Evolutionary conservation across 2,113 vertebrate species (phyloP).

Genomic region (Tachycineta bicolor): DNA sequence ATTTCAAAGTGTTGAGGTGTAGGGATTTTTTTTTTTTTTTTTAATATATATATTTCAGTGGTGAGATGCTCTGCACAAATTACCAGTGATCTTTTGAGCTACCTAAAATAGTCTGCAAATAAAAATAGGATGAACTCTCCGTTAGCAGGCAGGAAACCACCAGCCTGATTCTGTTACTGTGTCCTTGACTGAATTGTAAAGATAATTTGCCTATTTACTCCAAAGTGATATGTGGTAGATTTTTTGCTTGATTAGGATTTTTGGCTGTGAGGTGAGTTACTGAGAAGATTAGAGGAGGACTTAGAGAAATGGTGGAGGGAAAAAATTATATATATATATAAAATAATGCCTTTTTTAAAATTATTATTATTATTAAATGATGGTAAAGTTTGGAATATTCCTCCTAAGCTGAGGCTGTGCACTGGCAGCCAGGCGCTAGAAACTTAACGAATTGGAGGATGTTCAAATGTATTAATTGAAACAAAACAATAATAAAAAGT

Average conservation of each 20-base stretch:
- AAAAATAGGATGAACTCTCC: neutral
- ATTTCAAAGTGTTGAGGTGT: neutral
- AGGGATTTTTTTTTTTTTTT: neutral
- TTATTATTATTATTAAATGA: no score
- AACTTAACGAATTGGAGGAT: neutral
- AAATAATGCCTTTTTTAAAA: no score
- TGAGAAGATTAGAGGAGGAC: neutral
- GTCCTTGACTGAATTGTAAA: neutral
- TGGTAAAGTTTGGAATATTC: neutral
- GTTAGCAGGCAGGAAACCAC: conserved; percentile 30
- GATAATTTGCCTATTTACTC: conserved; percentile 11
- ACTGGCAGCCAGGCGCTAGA: neutral
- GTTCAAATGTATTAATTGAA: neutral
- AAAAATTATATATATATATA: no score
- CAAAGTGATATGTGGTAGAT: neutral
- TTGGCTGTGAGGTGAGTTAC: neutral
- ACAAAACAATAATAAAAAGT: neutral
- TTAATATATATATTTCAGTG: neutral
- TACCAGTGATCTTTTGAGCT: neutral
- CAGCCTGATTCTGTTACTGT: neutral
- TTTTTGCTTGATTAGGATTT: neutral
- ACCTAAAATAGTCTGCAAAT: neutral
- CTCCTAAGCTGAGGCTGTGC: neutral
- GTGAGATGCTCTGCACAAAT: neutral
- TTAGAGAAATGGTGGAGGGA: neutral